These are phyloP conservation scores for Calameuta pallipes DNA, from an alignment of 2,888 invertebrate genomes.

Conservation along the genomic window DNA sequence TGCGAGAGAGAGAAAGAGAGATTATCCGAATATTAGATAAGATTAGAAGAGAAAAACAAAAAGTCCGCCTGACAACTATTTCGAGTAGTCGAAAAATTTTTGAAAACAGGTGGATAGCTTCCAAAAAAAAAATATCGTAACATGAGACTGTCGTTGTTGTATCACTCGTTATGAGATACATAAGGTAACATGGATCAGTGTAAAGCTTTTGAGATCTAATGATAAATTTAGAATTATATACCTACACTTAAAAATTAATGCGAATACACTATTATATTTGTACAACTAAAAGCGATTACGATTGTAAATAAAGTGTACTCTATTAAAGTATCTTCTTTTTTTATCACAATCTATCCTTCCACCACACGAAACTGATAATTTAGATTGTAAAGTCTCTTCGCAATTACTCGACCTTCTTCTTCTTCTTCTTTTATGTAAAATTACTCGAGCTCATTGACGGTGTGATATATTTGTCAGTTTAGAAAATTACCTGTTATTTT, in stretches of 20 bases:
- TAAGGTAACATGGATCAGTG: constrained; percentile 12
- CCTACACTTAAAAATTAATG: constrained; percentile 19
- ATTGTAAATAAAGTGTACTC: constrained; percentile 47
- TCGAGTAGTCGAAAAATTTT: constrained; percentile 15
- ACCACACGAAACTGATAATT: not conserved
- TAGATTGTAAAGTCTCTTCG: not conserved
- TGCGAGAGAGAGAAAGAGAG: not conserved
- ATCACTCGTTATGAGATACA: constrained; percentile 14
- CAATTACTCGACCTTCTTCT: not conserved
- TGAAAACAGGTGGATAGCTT: not conserved
- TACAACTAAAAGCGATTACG: constrained; percentile 39
- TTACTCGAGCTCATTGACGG: no score
- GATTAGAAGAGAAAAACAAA: constrained; percentile 4
- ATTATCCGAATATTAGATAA: constrained; percentile 11
- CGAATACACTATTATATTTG: constrained; percentile 42
- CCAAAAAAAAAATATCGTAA: constrained; percentile 12
- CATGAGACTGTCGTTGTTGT: not conserved
- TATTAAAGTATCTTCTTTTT: constrained; percentile 33
- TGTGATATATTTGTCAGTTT: not conserved
- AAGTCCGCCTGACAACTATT: constrained; percentile 8
- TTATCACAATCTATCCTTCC: not conserved
- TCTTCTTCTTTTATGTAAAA: no score
- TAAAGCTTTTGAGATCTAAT: constrained; percentile 14
- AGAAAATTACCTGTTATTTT: not conserved
- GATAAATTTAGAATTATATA: constrained; percentile 21